These are phyloP conservation scores for Lates calcarifer DNA, from an alignment of 2,113 vertebrate genomes.

Conservation along the genomic window DNA sequence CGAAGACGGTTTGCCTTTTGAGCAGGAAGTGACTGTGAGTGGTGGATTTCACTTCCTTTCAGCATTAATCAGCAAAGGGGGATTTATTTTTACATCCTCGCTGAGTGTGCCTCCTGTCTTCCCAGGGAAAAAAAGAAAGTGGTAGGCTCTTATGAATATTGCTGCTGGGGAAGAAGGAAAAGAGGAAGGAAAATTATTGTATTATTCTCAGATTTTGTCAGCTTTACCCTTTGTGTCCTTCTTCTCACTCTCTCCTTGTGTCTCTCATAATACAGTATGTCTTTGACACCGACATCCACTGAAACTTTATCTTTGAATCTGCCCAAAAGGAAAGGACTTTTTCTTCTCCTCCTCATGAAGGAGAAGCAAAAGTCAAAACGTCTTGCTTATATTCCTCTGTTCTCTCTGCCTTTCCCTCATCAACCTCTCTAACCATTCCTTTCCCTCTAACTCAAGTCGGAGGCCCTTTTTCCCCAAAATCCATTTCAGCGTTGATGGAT, in stretches of 20 bases:
- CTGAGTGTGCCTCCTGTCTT: constrained; percentile 26
- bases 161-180: constrained; percentile 1
- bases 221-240: background rate
- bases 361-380: constrained; percentile 39
- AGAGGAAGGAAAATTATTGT: constrained; percentile 4
- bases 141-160: constrained; percentile 30
- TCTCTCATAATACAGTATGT: background rate
- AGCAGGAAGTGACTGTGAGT: constrained; percentile 54
- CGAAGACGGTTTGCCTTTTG: constrained; percentile 66
- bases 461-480: constrained; percentile 49
- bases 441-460: constrained; percentile 47
- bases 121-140: constrained; percentile 19
- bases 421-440: constrained; percentile 37
- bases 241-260: background rate
- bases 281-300: background rate
- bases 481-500: constrained; percentile 75
- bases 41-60: constrained; percentile 66
- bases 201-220: constrained; percentile 2
- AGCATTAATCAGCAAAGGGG: constrained; percentile 68
- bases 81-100: constrained; percentile 68
- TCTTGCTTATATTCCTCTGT: constrained; percentile 41
- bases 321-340: constrained; percentile 28
- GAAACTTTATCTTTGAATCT: constrained; percentile 20
- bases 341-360: background rate
- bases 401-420: constrained; percentile 29